phyloP scores from a whole-genome alignment of 2,797 vertebrate genomes.

The Clarias laeviceps region DNA sequence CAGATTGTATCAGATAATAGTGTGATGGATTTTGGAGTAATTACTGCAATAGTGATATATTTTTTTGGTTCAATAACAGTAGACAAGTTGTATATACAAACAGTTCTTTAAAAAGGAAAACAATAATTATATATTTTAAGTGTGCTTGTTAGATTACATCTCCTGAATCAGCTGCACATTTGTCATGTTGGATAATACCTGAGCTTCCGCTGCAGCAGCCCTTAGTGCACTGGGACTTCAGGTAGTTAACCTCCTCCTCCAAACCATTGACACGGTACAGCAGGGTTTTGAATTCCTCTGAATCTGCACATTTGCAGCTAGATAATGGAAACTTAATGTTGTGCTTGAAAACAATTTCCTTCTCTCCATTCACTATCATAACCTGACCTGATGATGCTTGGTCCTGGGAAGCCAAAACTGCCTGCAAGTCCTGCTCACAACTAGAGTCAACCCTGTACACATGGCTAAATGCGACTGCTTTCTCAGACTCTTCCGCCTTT shows the following conservation, averaged over 20 bases:
- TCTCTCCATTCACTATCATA: constrained; percentile 70
- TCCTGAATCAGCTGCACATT: background rate
- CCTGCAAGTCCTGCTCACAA: constrained; percentile 73
- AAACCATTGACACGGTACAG: constrained; percentile 83
- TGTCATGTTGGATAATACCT: background rate
- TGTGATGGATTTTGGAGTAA: background rate
- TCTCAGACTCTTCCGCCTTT: constrained; percentile 63
- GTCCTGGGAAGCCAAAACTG: constrained; percentile 56
- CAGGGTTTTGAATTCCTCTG: constrained; percentile 75
- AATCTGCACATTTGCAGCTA: constrained; percentile 77
- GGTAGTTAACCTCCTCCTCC: constrained; percentile 83
- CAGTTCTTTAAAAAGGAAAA: background rate
- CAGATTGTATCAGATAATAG: background rate
- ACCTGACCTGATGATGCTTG: constrained; percentile 45
- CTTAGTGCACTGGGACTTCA: constrained; percentile 79
- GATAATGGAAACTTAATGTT: constrained; percentile 80
- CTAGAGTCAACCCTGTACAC: constrained; percentile 82
- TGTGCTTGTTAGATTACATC: background rate
- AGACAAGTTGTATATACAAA: background rate
- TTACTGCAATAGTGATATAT: background rate
- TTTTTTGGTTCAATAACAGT: background rate
- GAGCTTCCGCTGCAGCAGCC: constrained; percentile 77
- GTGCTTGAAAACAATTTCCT: constrained; percentile 86
- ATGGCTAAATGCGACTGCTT: constrained; percentile 84
- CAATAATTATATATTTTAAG: background rate